Percentiles rank a stretch among this genome's conserved stretches.
These are phyloP conservation scores for Macrosteles quadrilineatus DNA, from an alignment of 1,140 invertebrate genomes.

Conservation along the genomic window DNA sequence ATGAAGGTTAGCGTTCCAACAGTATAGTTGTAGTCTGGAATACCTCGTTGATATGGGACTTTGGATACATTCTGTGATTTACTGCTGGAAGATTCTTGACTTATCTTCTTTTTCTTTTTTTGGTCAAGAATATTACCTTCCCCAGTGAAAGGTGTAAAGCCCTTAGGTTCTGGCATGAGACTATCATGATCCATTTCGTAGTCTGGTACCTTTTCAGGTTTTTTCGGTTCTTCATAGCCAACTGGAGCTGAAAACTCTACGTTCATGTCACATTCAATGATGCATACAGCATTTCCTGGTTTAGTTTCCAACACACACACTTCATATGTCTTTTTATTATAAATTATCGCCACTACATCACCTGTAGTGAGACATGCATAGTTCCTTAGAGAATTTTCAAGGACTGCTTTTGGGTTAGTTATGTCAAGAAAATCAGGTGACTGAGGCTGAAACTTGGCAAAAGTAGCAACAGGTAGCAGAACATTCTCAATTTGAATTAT, in stretches of 20 bases:
- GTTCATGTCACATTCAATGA: constrained; percentile 99
- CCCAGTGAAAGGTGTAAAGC: constrained; percentile 81
- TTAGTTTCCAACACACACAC: constrained; percentile 94
- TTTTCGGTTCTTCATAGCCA: constrained; percentile 76
- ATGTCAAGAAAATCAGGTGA: constrained; percentile 97
- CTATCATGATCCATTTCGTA: constrained; percentile 65
- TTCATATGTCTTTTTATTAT: constrained; percentile 95
- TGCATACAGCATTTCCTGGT: constrained; percentile 92
- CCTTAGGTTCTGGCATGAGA: constrained; percentile 68
- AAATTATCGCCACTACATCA: constrained; percentile 96
- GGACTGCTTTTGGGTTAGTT: constrained; percentile 93
- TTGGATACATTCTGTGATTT: constrained; percentile 44
- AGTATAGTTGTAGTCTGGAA: constrained; percentile 93
- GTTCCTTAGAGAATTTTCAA: constrained; percentile 95
- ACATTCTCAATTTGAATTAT: constrained; percentile 91
- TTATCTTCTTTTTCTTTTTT: constrained; percentile 51
- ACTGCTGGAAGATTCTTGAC: not conserved
- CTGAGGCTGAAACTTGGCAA: constrained; percentile 97
- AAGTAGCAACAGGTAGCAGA: constrained; percentile 91
- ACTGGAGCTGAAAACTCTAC: constrained; percentile 96
- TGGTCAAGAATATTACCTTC: constrained; percentile 68
- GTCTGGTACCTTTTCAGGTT: constrained; percentile 57
- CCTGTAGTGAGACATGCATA: constrained; percentile 97
- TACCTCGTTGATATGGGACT: constrained; percentile 71
- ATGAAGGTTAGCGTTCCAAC: constrained; percentile 84